Conservation (phyloP, 1,140 invertebrate species). For the Nasonia vitripennis region DNA sequence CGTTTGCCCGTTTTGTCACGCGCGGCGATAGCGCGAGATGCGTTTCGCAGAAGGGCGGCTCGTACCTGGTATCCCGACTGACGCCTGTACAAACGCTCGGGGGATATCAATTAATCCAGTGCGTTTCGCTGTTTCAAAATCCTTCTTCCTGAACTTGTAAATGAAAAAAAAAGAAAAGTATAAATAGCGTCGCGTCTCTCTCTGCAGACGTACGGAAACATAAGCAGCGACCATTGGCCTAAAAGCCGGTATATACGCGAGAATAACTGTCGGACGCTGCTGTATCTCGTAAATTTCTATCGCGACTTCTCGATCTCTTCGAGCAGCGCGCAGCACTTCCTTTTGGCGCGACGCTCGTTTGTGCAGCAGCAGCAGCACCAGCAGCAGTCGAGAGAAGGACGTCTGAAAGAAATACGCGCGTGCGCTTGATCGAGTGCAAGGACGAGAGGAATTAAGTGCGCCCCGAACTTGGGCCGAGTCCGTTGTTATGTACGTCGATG, state of each 20-base stretch:
- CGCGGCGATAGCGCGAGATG: not conserved
- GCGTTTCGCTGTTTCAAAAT: too few relatives aligned
- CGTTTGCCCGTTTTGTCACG: not conserved
- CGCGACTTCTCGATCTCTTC: conserved; percentile 45
- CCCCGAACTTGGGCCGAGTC: not conserved
- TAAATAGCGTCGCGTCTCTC: too few relatives aligned
- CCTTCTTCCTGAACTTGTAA: too few relatives aligned
- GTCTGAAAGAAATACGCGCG: conserved; percentile 35
- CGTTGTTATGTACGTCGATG: conserved; percentile 17
- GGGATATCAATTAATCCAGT: not conserved
- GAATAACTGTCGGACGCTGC: conserved; percentile 30
- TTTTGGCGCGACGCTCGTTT: conserved; percentile 32
- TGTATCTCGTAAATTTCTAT: conserved; percentile 47
- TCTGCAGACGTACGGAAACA: not conserved
- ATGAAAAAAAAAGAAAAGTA: too few relatives aligned
- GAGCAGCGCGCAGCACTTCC: not conserved
- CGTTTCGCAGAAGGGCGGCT: not conserved
- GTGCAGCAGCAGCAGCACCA: conserved; percentile 12
- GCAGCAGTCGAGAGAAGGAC: conserved; percentile 26
- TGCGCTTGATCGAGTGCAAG: conserved; percentile 45
- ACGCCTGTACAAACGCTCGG: not conserved
- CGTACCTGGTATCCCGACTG: not conserved
- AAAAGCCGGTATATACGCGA: conserved; percentile 25
- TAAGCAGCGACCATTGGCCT: conserved; percentile 37
- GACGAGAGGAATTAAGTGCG: conserved; percentile 44